These are phyloP conservation scores for Rhagologus leucostigma DNA, from an alignment of 2,113 vertebrate genomes.

Conservation along the genomic window DNA sequence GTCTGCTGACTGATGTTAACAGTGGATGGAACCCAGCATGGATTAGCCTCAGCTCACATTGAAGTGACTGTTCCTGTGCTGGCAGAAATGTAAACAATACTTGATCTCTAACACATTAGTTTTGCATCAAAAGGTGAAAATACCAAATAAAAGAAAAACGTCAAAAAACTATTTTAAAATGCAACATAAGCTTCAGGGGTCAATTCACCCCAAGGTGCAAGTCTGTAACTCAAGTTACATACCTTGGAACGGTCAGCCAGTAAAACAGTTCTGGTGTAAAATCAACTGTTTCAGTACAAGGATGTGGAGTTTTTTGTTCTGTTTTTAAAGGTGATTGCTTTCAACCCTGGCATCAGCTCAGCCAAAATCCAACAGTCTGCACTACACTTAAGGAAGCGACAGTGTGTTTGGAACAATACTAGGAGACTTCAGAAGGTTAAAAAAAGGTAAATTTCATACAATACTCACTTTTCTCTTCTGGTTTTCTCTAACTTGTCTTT, in stretches of 20 bases:
- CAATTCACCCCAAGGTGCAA: not conserved
- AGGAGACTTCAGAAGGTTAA: not conserved
- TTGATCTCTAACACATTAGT: not conserved
- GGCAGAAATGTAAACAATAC: not conserved
- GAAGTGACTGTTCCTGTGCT: not conserved
- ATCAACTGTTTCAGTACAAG: not conserved
- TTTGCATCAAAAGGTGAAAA: conserved; percentile 8
- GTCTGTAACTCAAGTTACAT: not conserved
- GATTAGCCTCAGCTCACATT: conserved; percentile 5
- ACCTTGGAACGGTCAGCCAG: not conserved
- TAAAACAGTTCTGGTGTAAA: not conserved
- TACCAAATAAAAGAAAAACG: not conserved
- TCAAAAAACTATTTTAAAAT: not conserved
- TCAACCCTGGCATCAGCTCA: not conserved
- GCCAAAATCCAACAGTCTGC: not conserved
- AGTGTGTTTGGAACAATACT: not conserved
- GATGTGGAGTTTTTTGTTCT: not conserved
- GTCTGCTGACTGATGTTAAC: conserved; percentile 42
- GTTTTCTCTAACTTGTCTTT: conserved; percentile 97
- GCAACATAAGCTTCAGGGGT: not conserved
- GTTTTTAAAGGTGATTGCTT: not conserved
- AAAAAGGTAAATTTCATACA: not conserved
- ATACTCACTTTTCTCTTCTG: conserved; percentile 87
- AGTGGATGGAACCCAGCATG: not conserved
- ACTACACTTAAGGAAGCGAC: not conserved